A percentile compares a stretch with the other conserved stretches of the same genome.
Conservation (phyloP, 1,140 invertebrate genomes). For the Physella acuta region DNA sequence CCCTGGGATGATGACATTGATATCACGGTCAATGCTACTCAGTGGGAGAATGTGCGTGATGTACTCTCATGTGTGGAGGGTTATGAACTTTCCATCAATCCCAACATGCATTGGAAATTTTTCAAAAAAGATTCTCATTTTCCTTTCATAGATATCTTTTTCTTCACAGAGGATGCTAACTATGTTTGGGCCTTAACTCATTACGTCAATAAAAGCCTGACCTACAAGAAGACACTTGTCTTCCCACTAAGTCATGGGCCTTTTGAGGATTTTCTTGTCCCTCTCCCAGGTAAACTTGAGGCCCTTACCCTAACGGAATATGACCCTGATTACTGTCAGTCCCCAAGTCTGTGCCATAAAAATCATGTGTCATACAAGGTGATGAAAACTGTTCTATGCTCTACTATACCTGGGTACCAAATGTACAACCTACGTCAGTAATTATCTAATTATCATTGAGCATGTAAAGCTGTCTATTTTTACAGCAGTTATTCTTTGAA, state of each 20-base stretch:
- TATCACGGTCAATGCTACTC: conserved; percentile 6
- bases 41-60: conserved; percentile 1
- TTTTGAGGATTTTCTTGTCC: conserved; percentile 16
- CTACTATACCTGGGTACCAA: too few relatives aligned
- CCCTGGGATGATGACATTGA: conserved; percentile 29
- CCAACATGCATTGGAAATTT: conserved; percentile 27
- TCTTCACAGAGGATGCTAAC: conserved; percentile 7
- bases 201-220: background rate
- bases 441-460: too few relatives aligned
- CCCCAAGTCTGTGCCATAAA: background rate
- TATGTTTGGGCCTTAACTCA: conserved; percentile 14
- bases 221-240: background rate
- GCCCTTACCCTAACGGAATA: background rate
- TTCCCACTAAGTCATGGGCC: background rate
- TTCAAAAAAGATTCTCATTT: background rate
- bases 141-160: conserved; percentile 26
- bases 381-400: background rate
- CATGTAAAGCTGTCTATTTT: too few relatives aligned
- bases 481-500: too few relatives aligned
- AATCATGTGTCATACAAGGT: background rate
- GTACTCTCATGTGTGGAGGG: conserved; percentile 21
- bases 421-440: too few relatives aligned
- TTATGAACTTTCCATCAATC: background rate
- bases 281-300: background rate
- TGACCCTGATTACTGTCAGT: background rate